Percentiles rank a stretch among this genome's conserved stretches.
phyloP scores from a whole-genome alignment of 2,888 invertebrate species.

The Tolmerus cingulatus region DNA sequence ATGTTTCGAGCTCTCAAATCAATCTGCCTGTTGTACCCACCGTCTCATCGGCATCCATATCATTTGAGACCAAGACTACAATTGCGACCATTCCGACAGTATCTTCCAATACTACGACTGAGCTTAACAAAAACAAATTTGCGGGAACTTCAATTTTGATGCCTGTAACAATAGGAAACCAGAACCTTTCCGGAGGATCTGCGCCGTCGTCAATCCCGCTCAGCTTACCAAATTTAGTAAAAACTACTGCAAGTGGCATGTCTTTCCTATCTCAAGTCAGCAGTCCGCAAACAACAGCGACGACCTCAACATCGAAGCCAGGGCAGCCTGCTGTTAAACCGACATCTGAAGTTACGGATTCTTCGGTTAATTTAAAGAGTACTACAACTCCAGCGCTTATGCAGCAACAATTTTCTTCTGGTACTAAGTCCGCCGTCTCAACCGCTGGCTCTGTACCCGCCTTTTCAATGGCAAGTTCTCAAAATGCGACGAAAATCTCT shows the following conservation, averaged over 20 bases:
- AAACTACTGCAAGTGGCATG: neutral
- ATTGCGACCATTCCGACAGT: slow-evolving; percentile 30
- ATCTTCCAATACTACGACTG: slow-evolving; percentile 4
- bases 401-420: neutral
- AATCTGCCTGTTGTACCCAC: neutral
- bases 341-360: neutral
- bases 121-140: neutral
- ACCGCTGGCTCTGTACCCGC: neutral
- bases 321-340: neutral
- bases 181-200: neutral
- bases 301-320: neutral
- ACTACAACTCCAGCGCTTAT: neutral
- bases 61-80: slow-evolving; percentile 35
- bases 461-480: neutral
- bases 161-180: neutral
- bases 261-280: neutral
- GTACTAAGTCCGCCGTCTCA: neutral
- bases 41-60: neutral
- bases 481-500: neutral
- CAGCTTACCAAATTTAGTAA: neutral
- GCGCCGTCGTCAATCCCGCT: neutral
- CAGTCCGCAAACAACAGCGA: neutral
- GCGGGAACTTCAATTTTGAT: neutral
- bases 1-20: neutral
- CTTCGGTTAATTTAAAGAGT: neutral